A percentile compares a stretch with the other conserved stretches of the same genome.
These are phyloP conservation scores for Misgurnus mizolepis DNA, from an alignment of 2,113 vertebrate species.

Conservation along the genomic window DNA sequence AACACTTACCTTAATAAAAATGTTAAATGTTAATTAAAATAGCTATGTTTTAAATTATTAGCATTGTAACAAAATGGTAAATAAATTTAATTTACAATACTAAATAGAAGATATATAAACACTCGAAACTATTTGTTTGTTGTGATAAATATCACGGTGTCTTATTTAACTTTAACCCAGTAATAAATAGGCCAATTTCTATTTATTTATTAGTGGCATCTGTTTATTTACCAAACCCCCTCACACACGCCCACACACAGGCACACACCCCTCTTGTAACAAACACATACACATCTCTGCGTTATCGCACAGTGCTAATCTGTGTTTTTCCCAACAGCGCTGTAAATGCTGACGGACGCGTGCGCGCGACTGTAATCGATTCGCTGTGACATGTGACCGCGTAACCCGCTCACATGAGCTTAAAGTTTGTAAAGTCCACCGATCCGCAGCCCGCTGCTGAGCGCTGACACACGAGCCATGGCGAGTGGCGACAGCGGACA, in stretches of 20 bases:
- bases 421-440: conserved; percentile 68
- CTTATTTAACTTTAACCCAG: neutral
- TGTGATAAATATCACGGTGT: too few relatives aligned
- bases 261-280: neutral
- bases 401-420: conserved; percentile 73
- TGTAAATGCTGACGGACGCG: conserved; percentile 23
- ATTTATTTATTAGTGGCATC: neutral
- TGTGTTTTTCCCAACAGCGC: conserved; percentile 26
- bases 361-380: conserved; percentile 53
- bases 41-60: too few relatives aligned
- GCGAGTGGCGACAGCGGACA: conserved; percentile 74
- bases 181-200: neutral
- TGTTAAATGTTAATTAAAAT: too few relatives aligned
- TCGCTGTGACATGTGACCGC: conserved; percentile 75
- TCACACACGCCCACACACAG: neutral
- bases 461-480: conserved; percentile 71
- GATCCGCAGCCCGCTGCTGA: conserved; percentile 63
- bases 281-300: neutral
- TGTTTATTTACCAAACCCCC: neutral
- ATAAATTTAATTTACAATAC: too few relatives aligned
- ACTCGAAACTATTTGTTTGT: too few relatives aligned
- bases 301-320: neutral
- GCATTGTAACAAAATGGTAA: too few relatives aligned
- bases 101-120: too few relatives aligned
- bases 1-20: too few relatives aligned